These are phyloP conservation scores for Eospalax fontanierii DNA, from an alignment of 2,797 vertebrate species.

Conservation along the genomic window DNA sequence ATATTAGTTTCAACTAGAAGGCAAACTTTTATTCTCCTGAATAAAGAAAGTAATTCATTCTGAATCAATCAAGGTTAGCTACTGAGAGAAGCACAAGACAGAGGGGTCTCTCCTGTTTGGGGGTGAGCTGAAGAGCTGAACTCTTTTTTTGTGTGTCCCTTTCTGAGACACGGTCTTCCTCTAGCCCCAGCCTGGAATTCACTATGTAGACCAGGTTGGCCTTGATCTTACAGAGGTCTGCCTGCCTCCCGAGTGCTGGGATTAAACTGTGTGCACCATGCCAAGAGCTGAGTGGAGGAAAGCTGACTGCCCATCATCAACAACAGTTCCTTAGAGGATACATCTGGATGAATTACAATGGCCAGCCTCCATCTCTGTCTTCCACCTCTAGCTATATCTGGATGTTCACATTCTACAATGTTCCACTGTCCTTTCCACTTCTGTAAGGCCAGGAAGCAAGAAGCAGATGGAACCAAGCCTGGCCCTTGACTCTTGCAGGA, in stretches of 20 bases:
- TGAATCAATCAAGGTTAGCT: conserved; percentile 17
- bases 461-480: not conserved
- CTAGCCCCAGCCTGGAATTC: no score
- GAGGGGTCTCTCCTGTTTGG: not conserved
- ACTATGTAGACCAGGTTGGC: no score
- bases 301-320: not conserved
- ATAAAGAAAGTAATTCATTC: not conserved
- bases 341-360: not conserved
- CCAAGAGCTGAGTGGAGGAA: not conserved
- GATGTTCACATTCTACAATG: not conserved
- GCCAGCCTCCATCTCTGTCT: not conserved
- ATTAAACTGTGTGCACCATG: no score
- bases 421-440: conserved; percentile 1
- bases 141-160: no score
- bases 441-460: conserved; percentile 36
- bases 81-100: not conserved
- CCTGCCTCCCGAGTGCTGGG: no score
- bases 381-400: not conserved
- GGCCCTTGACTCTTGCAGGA: not conserved
- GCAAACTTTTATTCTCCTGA: not conserved
- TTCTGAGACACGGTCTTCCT: no score
- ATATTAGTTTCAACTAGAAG: not conserved
- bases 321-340: not conserved
- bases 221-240: no score
- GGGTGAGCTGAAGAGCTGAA: not conserved